A percentile compares a stretch with the other conserved stretches of the same genome.
These are phyloP conservation scores for Troides aeacus DNA, from an alignment of 2,888 invertebrate genomes.

Conservation along the genomic window DNA sequence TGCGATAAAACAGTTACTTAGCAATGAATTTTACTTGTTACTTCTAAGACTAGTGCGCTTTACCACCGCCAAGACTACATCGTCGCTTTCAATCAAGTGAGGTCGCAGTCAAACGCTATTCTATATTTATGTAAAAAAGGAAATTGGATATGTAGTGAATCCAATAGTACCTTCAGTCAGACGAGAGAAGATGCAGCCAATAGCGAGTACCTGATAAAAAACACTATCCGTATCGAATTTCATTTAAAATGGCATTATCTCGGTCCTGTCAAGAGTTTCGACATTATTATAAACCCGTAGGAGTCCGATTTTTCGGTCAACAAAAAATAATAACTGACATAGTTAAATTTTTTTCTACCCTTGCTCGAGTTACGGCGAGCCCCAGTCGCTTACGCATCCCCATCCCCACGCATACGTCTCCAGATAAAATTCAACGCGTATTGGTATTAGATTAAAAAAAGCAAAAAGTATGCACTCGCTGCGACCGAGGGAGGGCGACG, in stretches of 20 bases:
- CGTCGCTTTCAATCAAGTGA: too few relatives aligned
- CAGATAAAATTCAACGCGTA: slow-evolving; percentile 18
- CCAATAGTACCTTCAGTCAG: background rate
- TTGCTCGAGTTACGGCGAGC: background rate
- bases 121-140: too few relatives aligned
- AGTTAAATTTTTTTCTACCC: slow-evolving; percentile 1
- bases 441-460: slow-evolving; percentile 20
- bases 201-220: background rate
- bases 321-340: slow-evolving; percentile 5
- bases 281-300: background rate
- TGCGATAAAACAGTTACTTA: too few relatives aligned
- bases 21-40: too few relatives aligned
- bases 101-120: too few relatives aligned
- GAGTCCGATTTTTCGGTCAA: background rate
- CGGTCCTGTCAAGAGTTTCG: background rate
- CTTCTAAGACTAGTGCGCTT: too few relatives aligned
- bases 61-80: too few relatives aligned
- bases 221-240: background rate
- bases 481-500: background rate
- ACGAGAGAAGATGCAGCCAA: background rate
- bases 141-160: too few relatives aligned
- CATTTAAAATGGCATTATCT: background rate
- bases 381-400: slow-evolving; percentile 7
- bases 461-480: slow-evolving; percentile 7
- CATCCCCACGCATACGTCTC: slow-evolving; percentile 5